These are phyloP conservation scores for Sipha flava DNA, from an alignment of 1,140 invertebrate species.

Conservation along the genomic window DNA sequence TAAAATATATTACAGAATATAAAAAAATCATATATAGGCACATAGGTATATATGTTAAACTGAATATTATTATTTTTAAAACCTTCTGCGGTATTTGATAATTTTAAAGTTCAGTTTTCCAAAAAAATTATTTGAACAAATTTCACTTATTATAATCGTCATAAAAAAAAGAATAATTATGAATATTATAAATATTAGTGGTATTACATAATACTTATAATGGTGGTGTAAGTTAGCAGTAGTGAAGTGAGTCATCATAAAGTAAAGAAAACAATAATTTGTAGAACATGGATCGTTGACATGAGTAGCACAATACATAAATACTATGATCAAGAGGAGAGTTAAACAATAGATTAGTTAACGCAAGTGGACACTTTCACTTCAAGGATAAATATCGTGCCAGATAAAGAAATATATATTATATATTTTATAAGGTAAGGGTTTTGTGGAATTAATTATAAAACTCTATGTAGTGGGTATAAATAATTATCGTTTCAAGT, in stretches of 20 bases:
- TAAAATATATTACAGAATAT: too few species aligned
- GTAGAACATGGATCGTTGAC: conserved; percentile 10
- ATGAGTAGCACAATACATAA: conserved; percentile 1
- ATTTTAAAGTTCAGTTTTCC: too few species aligned
- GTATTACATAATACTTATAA: neutral
- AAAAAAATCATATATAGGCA: too few species aligned
- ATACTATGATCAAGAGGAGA: conserved; percentile 12
- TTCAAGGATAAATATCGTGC: conserved; percentile 8
- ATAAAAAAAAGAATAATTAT: too few species aligned
- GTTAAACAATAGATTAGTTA: conserved; percentile 2
- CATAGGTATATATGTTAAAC: too few species aligned
- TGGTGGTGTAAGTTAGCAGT: neutral
- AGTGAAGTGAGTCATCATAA: neutral
- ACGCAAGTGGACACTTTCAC: conserved; percentile 9
- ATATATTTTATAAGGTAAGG: neutral
- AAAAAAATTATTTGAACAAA: too few species aligned
- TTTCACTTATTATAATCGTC: too few species aligned
- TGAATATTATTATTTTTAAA: too few species aligned
- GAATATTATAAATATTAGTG: neutral
- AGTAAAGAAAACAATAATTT: conserved; percentile 12
- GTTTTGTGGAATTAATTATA: neutral
- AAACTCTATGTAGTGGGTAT: too few species aligned
- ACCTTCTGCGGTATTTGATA: too few species aligned
- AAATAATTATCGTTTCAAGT: too few species aligned
- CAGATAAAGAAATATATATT: neutral